These are phyloP conservation scores for Sprattus sprattus DNA, from an alignment of 2,113 vertebrate genomes.

Conservation along the genomic window DNA sequence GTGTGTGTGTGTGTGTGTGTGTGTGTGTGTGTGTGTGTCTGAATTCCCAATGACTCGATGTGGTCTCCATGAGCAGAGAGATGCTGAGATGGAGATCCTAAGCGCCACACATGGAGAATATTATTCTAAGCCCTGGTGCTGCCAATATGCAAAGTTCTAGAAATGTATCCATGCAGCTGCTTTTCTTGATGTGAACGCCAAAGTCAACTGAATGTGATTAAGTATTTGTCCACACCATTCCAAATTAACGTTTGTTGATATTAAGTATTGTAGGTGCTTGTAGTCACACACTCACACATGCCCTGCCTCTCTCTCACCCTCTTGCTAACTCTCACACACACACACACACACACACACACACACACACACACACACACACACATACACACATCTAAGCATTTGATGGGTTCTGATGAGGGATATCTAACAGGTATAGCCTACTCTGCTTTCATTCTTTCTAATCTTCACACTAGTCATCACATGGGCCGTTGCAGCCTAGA, in stretches of 20 bases:
- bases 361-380: no score
- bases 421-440: neutral
- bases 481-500: neutral
- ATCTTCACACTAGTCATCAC: neutral
- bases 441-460: neutral
- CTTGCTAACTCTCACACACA: no score
- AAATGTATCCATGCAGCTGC: constrained; percentile 59
- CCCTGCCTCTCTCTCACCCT: neutral
- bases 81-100: constrained; percentile 50
- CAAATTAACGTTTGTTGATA: constrained; percentile 38
- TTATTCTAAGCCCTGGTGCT: constrained; percentile 57
- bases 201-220: constrained; percentile 55
- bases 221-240: constrained; percentile 14
- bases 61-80: constrained; percentile 50
- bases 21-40: constrained; percentile 20
- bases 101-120: constrained; percentile 67
- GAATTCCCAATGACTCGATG: neutral
- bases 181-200: constrained; percentile 60
- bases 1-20: constrained; percentile 18
- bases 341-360: no score
- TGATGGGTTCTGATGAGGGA: neutral
- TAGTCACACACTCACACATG: constrained; percentile 8
- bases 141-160: constrained; percentile 51
- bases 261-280: constrained; percentile 12
- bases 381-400: neutral